A percentile compares a stretch with the other conserved stretches of the same genome.
These are phyloP conservation scores for Cenopis cana DNA, from an alignment of 2,888 invertebrate genomes.

Conservation along the genomic window DNA sequence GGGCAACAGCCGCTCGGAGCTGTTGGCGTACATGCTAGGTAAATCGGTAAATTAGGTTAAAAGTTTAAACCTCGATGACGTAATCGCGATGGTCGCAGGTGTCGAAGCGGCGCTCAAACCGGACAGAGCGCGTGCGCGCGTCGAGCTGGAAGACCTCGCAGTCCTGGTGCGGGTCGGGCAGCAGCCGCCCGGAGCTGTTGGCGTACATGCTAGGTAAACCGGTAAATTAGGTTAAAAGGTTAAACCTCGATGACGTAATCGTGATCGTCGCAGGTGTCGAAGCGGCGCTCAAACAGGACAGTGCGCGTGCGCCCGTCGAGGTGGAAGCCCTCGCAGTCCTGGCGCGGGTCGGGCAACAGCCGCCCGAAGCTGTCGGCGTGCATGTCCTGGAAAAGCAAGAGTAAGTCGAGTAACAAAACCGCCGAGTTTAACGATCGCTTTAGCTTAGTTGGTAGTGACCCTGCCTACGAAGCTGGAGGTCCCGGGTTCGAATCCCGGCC, in stretches of 20 bases:
- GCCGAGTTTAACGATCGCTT: no score
- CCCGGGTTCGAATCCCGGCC: no score
- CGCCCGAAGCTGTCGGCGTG: slow-evolving; percentile 88
- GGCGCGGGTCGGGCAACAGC: slow-evolving; percentile 87
- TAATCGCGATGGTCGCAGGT: slow-evolving; percentile 95
- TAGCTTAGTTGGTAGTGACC: no score
- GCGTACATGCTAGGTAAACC: slow-evolving; percentile 87
- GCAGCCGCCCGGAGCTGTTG: slow-evolving; percentile 87
- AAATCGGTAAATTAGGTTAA: background rate
- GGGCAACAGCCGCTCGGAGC: slow-evolving; percentile 86
- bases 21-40: slow-evolving; percentile 85
- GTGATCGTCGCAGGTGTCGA: slow-evolving; percentile 95
- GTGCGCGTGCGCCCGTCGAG: slow-evolving; percentile 86
- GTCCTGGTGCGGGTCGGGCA: slow-evolving; percentile 89
- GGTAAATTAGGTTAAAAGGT: slow-evolving; percentile 10
- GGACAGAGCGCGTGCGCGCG: slow-evolving; percentile 87
- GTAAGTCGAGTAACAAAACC: background rate
- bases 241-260: slow-evolving; percentile 90
- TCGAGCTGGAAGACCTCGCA: slow-evolving; percentile 86
- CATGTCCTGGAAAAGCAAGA: slow-evolving; percentile 86
- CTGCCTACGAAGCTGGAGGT: no score
- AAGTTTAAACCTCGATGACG: slow-evolving; percentile 86
- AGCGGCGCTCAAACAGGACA: slow-evolving; percentile 90
- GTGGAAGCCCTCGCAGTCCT: slow-evolving; percentile 89
- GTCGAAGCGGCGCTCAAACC: slow-evolving; percentile 92